Percentiles rank a stretch among this genome's conserved stretches.
Evolutionary conservation across 1,140 invertebrate genomes (phyloP).

Genomic region (Micrasema minimum): DNA sequence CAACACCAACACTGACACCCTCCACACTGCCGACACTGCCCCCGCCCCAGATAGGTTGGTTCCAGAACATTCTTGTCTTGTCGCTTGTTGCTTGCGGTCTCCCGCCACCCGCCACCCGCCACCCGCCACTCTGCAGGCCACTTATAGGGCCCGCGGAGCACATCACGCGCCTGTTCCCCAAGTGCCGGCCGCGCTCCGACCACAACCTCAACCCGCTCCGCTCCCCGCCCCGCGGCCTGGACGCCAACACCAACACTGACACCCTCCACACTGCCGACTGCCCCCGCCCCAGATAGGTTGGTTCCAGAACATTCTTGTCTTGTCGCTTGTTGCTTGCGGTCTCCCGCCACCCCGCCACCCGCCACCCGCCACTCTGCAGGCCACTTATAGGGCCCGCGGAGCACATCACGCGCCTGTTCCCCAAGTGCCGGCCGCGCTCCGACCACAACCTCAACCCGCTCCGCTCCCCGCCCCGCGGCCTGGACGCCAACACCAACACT

Average conservation of each 20-base stretch:
- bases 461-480: conserved; percentile 26
- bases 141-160: no score
- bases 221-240: conserved; percentile 20
- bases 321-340: background rate
- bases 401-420: conserved; percentile 83
- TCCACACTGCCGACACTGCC: conserved; percentile 36
- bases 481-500: conserved; percentile 34
- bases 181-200: conserved; percentile 77
- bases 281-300: conserved; percentile 47
- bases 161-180: conserved; percentile 85
- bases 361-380: conserved; percentile 8
- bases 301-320: conserved; percentile 15
- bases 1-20: conserved; percentile 42
- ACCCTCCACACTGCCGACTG: conserved; percentile 41
- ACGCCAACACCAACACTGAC: conserved; percentile 40
- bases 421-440: conserved; percentile 80
- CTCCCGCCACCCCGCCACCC: conserved; percentile 59
- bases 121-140: conserved; percentile 47
- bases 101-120: conserved; percentile 62
- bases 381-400: conserved; percentile 69
- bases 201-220: conserved; percentile 68
- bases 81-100: background rate
- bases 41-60: conserved; percentile 49
- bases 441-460: conserved; percentile 72
- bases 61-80: background rate